These are phyloP conservation scores for Ariopsis seemanni DNA, from an alignment of 2,113 vertebrate species.

Conservation along the genomic window DNA sequence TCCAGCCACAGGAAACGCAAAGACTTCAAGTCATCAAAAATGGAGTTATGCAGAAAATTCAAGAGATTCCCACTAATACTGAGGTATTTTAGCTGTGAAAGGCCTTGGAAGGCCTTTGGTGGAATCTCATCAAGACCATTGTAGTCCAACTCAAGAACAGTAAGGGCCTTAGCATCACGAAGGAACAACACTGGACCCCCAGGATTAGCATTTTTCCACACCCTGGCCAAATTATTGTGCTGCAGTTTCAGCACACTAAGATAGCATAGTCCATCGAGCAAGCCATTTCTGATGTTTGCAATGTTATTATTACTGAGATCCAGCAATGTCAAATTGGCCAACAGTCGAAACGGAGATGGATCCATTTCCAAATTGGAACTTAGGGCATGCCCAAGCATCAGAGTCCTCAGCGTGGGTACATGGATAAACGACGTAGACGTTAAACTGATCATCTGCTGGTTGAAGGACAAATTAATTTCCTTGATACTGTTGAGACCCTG, in stretches of 20 bases:
- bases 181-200: conserved; percentile 87
- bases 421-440: conserved; percentile 75
- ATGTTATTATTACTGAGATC: conserved; percentile 97
- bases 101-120: conserved; percentile 69
- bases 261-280: conserved; percentile 77
- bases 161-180: conserved; percentile 69
- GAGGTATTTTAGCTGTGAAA: conserved; percentile 75
- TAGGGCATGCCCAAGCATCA: conserved; percentile 81
- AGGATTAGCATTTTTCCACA: conserved; percentile 88
- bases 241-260: conserved; percentile 84
- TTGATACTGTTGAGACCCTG: conserved; percentile 76
- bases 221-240: conserved; percentile 91
- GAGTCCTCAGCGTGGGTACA: conserved; percentile 75
- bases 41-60: conserved; percentile 72
- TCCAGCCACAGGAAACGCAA: conserved; percentile 77
- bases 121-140: conserved; percentile 95
- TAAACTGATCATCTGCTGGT: conserved; percentile 75
- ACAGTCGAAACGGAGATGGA: conserved; percentile 80
- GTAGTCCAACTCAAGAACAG: conserved; percentile 79
- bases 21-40: conserved; percentile 81
- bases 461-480: conserved; percentile 83
- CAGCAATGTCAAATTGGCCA: conserved; percentile 79
- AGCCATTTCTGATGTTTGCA: conserved; percentile 79
- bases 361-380: conserved; percentile 68
- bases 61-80: conserved; percentile 83